These are phyloP conservation scores for Centrocercus urophasianus DNA, from an alignment of 2,113 vertebrate genomes.

Conservation along the genomic window DNA sequence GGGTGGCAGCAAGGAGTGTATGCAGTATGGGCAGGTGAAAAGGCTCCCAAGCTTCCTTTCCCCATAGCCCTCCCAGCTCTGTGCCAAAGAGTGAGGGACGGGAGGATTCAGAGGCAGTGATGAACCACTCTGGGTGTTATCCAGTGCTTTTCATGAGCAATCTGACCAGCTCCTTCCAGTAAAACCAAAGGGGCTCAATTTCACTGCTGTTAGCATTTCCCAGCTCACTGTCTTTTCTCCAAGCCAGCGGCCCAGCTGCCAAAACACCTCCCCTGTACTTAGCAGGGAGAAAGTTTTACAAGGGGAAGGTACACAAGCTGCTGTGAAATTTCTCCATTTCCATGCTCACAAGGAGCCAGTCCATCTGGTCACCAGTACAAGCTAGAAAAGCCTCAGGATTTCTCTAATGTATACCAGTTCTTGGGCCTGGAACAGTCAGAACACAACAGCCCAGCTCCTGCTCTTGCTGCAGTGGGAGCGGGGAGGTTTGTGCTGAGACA, in stretches of 20 bases:
- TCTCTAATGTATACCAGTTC: not conserved
- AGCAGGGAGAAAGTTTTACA: not conserved
- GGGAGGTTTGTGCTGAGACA: constrained; percentile 10
- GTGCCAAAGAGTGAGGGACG: not conserved
- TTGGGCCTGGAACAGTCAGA: not conserved
- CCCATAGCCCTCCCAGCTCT: not conserved
- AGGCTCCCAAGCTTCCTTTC: fast-evolving
- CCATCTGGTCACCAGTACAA: not conserved
- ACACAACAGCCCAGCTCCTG: not conserved
- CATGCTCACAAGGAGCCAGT: not conserved
- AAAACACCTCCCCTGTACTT: not conserved
- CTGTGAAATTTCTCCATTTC: not conserved
- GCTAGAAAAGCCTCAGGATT: not conserved
- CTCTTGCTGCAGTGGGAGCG: not conserved
- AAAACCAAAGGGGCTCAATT: not conserved
- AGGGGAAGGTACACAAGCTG: not conserved
- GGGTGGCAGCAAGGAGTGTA: not conserved
- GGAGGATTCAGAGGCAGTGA: not conserved
- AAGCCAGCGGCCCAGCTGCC: not conserved
- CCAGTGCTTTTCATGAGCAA: not conserved
- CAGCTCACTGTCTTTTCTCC: not conserved
- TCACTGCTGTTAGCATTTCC: not conserved
- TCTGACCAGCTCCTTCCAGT: not conserved
- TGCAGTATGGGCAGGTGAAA: not conserved
- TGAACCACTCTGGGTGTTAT: not conserved